Evolutionary conservation across 2,113 vertebrate genomes (phyloP), one percentile per base, ranked within the genome.

Genomic region (Dendropsophus ebraccatus): DNA sequence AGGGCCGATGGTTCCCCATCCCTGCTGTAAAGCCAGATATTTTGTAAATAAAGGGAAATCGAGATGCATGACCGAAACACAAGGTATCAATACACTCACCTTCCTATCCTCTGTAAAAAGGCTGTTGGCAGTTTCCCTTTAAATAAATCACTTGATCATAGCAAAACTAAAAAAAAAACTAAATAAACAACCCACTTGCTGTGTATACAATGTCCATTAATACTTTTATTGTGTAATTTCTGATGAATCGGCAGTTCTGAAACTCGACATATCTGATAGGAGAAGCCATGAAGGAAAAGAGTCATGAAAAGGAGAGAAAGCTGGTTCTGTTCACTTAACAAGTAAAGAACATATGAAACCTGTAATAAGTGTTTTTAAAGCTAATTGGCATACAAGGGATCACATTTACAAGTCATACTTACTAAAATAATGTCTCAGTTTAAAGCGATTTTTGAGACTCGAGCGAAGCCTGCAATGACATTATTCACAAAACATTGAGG

Each of bases 401-500:
- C 82, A 83, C 69, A 74, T 83, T 83, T 83, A 74, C 50, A 83
- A 83, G 82, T 83, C 82, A 75, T 83, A 83, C 67, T 60, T 83
- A 60, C 74, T 85, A 85, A 85, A 81, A 67, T 81, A 81, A 58
- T 81, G 45, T 86, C 65, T 81, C 62, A 72, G 65, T 72, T 72
- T 72, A 41, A 86, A 77, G 56, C 52, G 81, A 47, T 81, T 81
- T n/a, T 58, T 69, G 70, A 58, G 56, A 76, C 77, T 73, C 70
- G 45, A 41, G 50, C 62, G 47, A 70, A 85, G 84, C 37, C 62
- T 60, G 62, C 65, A 80, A 54, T 86, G 84, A 80, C 65, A 86
- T 80, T 86, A 80, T 60, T 81, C 87, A 90, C 89, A 90, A 85
- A 88, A 90, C 87, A 87, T 69, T 79, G 85, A 72, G 92, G 92